Evolutionary conservation across 2,113 vertebrate species (phyloP), one percentile per base, ranked within the genome.

Genomic region (Brachypteracias leptosomus): DNA sequence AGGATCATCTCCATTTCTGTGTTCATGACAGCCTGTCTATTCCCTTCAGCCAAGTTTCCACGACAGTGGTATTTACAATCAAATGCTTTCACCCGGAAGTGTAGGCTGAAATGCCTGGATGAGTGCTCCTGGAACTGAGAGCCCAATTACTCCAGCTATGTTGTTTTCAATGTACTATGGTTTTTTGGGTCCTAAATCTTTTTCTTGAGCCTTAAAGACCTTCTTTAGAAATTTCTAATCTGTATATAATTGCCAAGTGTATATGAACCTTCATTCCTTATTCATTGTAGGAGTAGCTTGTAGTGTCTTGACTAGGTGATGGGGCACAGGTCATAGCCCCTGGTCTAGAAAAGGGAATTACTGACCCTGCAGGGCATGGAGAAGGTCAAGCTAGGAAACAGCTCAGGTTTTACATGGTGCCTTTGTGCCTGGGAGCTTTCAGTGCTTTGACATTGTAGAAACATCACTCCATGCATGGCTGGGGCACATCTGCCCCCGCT

Each of bases 1-100:
- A 86, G 5, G 55, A 97, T 90, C 72, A 0, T 77, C 76, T 95
- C 47, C 1, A 0, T 47, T 76, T 49, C 35, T 15, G 79, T 8
- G 38, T 15, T 25, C 84, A 68, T 92, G 94, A 91, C 79, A n/a
- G 61, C 77, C 76, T 94, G 47, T 59, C 83, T 78, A 1, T 44
- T 85, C 65, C 52, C 83, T 87, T 73, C 86, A 89, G 91, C 88
- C 83, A 92, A 93, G 83, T 90, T 96, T 96, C 92, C 86, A 89
- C 86, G 62, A 35, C 66, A 70, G 67, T 1, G 0, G 55, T 73
- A 71, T 74, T 88, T 84, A 81, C 86, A 84, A n/a, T 47, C 88
- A 24, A 68, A 55, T 4, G 42, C 72, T 90, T 46, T 47, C 76
- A 89, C 74, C 70, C 74, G 72, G 47, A 79, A 40, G 58, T 68